Percentiles rank a stretch among this genome's conserved stretches.
Conservation (phyloP, 2,888 invertebrate genomes). For the Hofmannophila pseudospretella region DNA sequence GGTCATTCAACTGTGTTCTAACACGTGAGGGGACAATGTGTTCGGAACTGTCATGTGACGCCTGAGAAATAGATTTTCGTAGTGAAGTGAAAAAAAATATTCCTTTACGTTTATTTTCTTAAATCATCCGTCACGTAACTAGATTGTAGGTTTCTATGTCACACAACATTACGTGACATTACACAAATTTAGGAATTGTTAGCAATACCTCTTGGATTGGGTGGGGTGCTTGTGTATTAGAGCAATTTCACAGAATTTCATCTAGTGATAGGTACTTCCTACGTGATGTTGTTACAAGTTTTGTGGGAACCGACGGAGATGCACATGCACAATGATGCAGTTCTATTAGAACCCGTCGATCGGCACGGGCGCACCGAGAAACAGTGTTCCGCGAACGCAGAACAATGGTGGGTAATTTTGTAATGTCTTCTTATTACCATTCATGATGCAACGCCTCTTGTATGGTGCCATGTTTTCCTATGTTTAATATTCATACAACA, state of each 20-base stretch:
- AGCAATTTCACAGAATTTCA: slow-evolving; percentile 33
- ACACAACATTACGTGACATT: slow-evolving; percentile 33
- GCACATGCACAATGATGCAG: slow-evolving; percentile 48
- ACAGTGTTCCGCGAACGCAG: slow-evolving; percentile 64
- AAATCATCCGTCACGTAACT: slow-evolving; percentile 16
- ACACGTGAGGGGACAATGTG: slow-evolving; percentile 37
- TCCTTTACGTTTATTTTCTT: background rate
- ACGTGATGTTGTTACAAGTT: slow-evolving; percentile 30
- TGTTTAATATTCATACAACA: slow-evolving; percentile 52
- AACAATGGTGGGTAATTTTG: slow-evolving; percentile 74
- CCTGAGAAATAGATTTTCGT: slow-evolving; percentile 35
- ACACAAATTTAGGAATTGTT: slow-evolving; percentile 9
- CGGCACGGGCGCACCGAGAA: slow-evolving; percentile 45
- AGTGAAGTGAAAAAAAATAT: background rate
- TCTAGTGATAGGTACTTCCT: slow-evolving; percentile 38
- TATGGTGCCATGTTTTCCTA: slow-evolving; percentile 35
- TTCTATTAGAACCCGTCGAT: slow-evolving; percentile 54
- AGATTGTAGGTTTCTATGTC: slow-evolving; percentile 12
- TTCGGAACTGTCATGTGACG: slow-evolving; percentile 21
- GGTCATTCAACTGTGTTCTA: slow-evolving; percentile 48
- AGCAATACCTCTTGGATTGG: background rate
- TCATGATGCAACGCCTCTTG: slow-evolving; percentile 63
- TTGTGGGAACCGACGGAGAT: slow-evolving; percentile 54
- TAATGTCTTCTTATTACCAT: slow-evolving; percentile 71
- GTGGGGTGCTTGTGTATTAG: slow-evolving; percentile 3